These are phyloP conservation scores for Tinea semifulvella DNA, from an alignment of 2,888 invertebrate species.

Conservation along the genomic window DNA sequence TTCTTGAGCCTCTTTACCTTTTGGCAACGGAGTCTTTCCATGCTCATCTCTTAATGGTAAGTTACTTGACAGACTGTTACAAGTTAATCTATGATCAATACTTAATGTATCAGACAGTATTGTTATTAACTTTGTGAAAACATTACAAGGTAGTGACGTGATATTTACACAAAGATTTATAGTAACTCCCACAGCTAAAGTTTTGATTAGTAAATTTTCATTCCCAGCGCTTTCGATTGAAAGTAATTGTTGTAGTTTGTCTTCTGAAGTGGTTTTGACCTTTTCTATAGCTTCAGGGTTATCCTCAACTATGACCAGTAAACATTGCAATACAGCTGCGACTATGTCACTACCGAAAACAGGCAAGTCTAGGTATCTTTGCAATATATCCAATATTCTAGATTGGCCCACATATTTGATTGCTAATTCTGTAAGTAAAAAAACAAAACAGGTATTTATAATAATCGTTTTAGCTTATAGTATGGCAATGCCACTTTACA, in stretches of 20 bases:
- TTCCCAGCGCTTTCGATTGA: slow-evolving; percentile 44
- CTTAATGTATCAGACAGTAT: slow-evolving; percentile 61
- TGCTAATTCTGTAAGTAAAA: slow-evolving; percentile 67
- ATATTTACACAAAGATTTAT: slow-evolving; percentile 60
- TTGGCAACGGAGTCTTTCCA: slow-evolving; percentile 35
- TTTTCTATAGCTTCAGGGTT: slow-evolving; percentile 67
- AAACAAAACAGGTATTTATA: no score
- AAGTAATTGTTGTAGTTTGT: slow-evolving; percentile 46
- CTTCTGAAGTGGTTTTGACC: slow-evolving; percentile 57
- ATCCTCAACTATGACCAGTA: slow-evolving; percentile 77
- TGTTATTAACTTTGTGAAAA: slow-evolving; percentile 55
- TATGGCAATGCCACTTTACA: no score
- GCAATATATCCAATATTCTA: slow-evolving; percentile 66
- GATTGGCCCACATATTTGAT: slow-evolving; percentile 72
- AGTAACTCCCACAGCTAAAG: slow-evolving; percentile 66
- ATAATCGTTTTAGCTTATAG: no score
- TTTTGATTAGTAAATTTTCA: slow-evolving; percentile 57
- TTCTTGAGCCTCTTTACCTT: slow-evolving; percentile 43
- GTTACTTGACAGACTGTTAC: slow-evolving; percentile 56
- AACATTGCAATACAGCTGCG: slow-evolving; percentile 70
- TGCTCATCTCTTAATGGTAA: slow-evolving; percentile 44
- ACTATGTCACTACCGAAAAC: slow-evolving; percentile 66
- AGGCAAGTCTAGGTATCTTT: slow-evolving; percentile 66
- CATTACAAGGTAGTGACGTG: slow-evolving; percentile 41
- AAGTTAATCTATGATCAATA: slow-evolving; percentile 58